Conservation (phyloP, 2,797 vertebrate species). For the Iguana delicatissima region DNA sequence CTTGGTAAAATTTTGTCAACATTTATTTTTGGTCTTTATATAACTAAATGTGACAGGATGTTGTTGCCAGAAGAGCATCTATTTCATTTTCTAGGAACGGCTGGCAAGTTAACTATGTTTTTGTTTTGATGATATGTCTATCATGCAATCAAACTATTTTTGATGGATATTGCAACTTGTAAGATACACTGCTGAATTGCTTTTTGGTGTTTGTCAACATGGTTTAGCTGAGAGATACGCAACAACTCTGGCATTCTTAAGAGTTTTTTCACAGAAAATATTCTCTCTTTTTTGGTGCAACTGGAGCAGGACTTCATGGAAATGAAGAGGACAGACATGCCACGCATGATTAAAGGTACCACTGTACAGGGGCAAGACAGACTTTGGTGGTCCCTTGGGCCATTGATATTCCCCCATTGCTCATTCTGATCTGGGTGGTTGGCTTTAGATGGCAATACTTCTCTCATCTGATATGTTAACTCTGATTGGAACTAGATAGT, state of each 20-base stretch:
- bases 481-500: too few relatives aligned
- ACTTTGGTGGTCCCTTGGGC: too few relatives aligned
- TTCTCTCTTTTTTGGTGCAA: too few relatives aligned
- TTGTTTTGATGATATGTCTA: conserved; percentile 63
- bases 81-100: conserved; percentile 79
- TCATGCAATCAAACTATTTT: conserved; percentile 65
- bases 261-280: neutral
- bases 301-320: neutral
- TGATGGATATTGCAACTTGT: conserved; percentile 62
- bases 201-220: conserved; percentile 23
- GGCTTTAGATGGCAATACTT: too few relatives aligned
- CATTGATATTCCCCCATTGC: too few relatives aligned
- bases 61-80: conserved; percentile 80
- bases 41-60: conserved; percentile 74
- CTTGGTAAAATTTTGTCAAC: conserved; percentile 77
- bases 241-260: conserved; percentile 26
- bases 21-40: conserved; percentile 82
- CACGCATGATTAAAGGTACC: neutral
- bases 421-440: too few relatives aligned
- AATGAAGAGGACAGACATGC: neutral
- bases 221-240: neutral
- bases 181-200: conserved; percentile 37
- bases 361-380: neutral
- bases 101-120: conserved; percentile 74
- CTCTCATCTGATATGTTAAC: too few relatives aligned